Conservation (phyloP, 2,113 vertebrate species). For the Chinchilla lanigera region DNA sequence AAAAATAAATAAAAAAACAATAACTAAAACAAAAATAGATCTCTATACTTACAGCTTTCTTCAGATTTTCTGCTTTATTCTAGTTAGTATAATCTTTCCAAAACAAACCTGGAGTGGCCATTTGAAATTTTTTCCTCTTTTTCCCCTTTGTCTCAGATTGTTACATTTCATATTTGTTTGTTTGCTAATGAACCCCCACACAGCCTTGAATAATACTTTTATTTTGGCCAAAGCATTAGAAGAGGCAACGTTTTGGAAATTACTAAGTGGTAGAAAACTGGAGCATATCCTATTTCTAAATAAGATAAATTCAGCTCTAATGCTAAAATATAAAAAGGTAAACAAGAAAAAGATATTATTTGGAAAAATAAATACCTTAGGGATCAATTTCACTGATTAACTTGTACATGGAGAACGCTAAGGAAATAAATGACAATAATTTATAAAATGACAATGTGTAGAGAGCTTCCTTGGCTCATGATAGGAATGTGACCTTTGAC, state of each 20-base stretch:
- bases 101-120: background rate
- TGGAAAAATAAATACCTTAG: background rate
- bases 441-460: background rate
- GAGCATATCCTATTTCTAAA: background rate
- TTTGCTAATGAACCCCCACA: background rate
- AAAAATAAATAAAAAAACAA: too few species aligned
- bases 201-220: background rate
- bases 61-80: background rate
- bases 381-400: background rate
- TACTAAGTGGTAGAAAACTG: background rate
- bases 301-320: background rate
- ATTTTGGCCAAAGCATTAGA: background rate
- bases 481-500: background rate
- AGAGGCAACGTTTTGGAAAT: background rate
- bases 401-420: background rate
- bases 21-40: background rate
- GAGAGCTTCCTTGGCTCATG: background rate
- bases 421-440: background rate
- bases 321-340: background rate
- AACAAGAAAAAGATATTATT: background rate
- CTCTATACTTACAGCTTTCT: background rate
- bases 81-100: background rate
- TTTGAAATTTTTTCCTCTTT: background rate
- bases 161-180: background rate
- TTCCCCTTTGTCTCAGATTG: background rate